Evolutionary conservation across 2,888 invertebrate species (phyloP), one percentile per base, ranked within the genome.

Genomic region (Pseudococcus jackbeardsleyi): DNA sequence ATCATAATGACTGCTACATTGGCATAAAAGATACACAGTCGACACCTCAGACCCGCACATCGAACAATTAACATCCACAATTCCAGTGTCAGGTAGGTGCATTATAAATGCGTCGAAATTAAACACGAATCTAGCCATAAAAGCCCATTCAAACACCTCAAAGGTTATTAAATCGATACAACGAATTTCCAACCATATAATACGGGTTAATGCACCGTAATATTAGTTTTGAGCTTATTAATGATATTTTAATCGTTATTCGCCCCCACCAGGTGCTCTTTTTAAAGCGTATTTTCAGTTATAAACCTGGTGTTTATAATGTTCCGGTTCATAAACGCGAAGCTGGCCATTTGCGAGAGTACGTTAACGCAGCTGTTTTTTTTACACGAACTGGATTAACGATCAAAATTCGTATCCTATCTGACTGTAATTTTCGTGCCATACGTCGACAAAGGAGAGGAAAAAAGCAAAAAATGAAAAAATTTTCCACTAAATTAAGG

Each of bases 191-290:
- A 72, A 33, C 33, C 72, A 17, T 72, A 33, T 72, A 72, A 72
- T 72, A 72, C 72, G 72, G 72, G 72, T 72, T 72, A 72, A 72
- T 72, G 39, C 72, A 72, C 72, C 72, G 72, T 72, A 72, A 72
- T 72, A 72, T 72, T 72, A 72, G 72, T 72, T 72, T 72, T 72
- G 72, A 72, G 72, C 72, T 72, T 72, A 72, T 72, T 72, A 72
- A 72, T 72, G 72, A 72, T 72, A 72, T 72, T 72, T 72, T 72
- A 72, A 72, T 72, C 72, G 72, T 72, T 72, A 72, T 72, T 72
- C 72, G 17, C 72, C 72, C 42, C 72, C 72, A 72, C 72, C 72
- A 72, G 72, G 72, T 72, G 72, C 72, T 26, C 17, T 33, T 72
- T 72, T 72, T 33, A 26, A 72, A 72, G 72, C 72, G 15, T 39